These are phyloP conservation scores for Sarcophaga peregrina DNA, from an alignment of 1,140 invertebrate genomes.

Conservation along the genomic window DNA sequence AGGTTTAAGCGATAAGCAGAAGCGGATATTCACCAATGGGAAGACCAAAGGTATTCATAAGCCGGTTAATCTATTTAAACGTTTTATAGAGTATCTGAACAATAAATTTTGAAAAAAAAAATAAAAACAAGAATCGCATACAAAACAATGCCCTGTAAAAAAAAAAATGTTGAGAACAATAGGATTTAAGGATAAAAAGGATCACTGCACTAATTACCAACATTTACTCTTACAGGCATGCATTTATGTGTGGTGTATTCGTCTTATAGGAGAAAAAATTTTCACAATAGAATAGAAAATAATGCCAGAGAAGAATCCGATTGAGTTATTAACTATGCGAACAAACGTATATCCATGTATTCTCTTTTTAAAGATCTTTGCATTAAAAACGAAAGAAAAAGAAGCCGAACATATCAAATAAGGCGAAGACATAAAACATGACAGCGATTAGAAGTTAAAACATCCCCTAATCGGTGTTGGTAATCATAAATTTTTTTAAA, in stretches of 20 bases:
- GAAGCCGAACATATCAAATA: not conserved
- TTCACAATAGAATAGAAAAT: constrained; percentile 6
- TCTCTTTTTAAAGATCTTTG: not conserved
- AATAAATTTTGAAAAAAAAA: not conserved
- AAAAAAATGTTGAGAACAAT: constrained; percentile 24
- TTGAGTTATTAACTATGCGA: constrained; percentile 37
- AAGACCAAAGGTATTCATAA: constrained; percentile 25
- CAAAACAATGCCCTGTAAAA: constrained; percentile 6
- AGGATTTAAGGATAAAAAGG: constrained; percentile 51
- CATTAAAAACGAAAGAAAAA: not conserved
- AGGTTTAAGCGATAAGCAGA: not conserved
- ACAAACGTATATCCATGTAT: no score
- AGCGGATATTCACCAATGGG: constrained; percentile 20
- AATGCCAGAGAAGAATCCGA: constrained; percentile 32
- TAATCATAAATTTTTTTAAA: constrained; percentile 65
- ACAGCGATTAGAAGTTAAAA: constrained; percentile 43
- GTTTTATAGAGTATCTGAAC: constrained; percentile 54
- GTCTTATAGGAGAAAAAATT: not conserved
- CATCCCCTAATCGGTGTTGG: constrained; percentile 65
- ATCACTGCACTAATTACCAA: constrained; percentile 62
- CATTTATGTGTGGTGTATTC: not conserved
- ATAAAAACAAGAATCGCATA: constrained; percentile 22
- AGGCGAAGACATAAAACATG: no score
- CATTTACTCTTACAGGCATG: constrained; percentile 2
- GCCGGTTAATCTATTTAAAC: constrained; percentile 66